Evolutionary conservation across 2,888 invertebrate genomes (phyloP).

Genomic region (Polymixis lichenea): DNA sequence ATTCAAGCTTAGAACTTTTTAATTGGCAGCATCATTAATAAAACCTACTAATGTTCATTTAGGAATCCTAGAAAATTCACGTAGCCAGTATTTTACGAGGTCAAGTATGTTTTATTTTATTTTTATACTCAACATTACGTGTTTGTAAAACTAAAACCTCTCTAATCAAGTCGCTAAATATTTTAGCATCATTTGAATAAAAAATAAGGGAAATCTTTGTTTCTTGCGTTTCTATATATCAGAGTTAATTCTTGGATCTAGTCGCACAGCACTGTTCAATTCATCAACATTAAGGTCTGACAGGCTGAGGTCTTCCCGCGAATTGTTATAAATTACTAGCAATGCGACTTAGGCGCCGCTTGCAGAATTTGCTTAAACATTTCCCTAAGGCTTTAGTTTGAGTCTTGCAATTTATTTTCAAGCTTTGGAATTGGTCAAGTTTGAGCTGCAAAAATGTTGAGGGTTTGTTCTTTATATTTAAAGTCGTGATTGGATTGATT

Average conservation of each 20-base stretch:
- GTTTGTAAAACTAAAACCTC: not conserved
- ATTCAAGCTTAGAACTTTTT: conserved; percentile 25
- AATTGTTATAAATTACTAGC: conserved; percentile 68
- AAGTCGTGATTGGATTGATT: not conserved
- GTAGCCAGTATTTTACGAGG: not conserved
- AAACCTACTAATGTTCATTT: not conserved
- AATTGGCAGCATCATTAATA: conserved; percentile 33
- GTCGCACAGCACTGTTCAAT: conserved; percentile 61
- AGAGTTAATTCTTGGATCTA: conserved; percentile 53
- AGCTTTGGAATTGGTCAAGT: conserved; percentile 18
- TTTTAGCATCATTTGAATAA: no score
- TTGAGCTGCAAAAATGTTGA: not conserved
- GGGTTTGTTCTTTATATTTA: not conserved
- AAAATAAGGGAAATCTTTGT: conserved; percentile 55
- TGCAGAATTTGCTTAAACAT: conserved; percentile 63
- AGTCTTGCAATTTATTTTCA: conserved; percentile 36
- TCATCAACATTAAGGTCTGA: conserved; percentile 69
- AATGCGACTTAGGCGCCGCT: conserved; percentile 51
- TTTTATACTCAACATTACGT: not conserved
- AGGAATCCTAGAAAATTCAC: not conserved
- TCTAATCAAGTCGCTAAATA: not conserved
- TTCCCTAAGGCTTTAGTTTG: conserved; percentile 50
- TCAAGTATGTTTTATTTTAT: not conserved
- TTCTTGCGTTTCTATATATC: conserved; percentile 50
- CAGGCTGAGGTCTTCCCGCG: conserved; percentile 57